Conservation (phyloP, 2,888 invertebrate genomes). For the Chrysolina americana region DNA sequence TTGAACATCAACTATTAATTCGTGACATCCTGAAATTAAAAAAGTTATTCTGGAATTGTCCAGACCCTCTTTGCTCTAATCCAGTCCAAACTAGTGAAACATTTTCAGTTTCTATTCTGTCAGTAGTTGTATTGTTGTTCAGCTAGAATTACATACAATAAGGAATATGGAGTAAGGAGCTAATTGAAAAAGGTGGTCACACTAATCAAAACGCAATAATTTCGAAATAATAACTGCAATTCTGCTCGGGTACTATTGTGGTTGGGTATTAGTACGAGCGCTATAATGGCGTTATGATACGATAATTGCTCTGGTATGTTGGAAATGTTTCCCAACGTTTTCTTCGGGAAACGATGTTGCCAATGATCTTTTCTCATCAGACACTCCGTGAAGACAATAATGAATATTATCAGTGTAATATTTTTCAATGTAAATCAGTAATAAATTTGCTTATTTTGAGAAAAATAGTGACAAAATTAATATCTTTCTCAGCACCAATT, state of each 20-base stretch:
- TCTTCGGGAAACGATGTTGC: slow-evolving; percentile 1
- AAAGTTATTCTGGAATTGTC: too few relatives aligned
- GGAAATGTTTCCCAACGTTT: slow-evolving; percentile 29
- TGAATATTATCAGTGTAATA: too few relatives aligned
- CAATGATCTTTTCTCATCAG: neutral
- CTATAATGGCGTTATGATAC: slow-evolving; percentile 37
- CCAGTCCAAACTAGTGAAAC: too few relatives aligned
- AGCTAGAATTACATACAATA: neutral
- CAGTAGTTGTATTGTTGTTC: neutral
- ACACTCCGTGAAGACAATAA: too few relatives aligned
- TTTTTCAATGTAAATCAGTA: too few relatives aligned
- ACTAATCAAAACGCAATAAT: slow-evolving; percentile 32
- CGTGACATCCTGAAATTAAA: too few relatives aligned
- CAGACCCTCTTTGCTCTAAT: too few relatives aligned
- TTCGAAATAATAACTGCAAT: slow-evolving; percentile 39
- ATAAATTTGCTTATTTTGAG: too few relatives aligned
- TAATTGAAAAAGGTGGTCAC: slow-evolving; percentile 26
- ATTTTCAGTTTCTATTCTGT: neutral
- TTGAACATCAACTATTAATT: too few relatives aligned
- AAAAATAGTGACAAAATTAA: too few relatives aligned
- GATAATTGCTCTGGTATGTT: slow-evolving; percentile 28
- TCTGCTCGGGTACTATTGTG: slow-evolving; percentile 27
- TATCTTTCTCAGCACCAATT: too few relatives aligned
- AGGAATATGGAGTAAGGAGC: neutral
- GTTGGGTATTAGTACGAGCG: slow-evolving; percentile 32